Evolutionary conservation across 35 echinoderm and acorn worm genomes (phyloP), one percentile per base, ranked within the genome.

Genomic region (Patiria miniata): DNA sequence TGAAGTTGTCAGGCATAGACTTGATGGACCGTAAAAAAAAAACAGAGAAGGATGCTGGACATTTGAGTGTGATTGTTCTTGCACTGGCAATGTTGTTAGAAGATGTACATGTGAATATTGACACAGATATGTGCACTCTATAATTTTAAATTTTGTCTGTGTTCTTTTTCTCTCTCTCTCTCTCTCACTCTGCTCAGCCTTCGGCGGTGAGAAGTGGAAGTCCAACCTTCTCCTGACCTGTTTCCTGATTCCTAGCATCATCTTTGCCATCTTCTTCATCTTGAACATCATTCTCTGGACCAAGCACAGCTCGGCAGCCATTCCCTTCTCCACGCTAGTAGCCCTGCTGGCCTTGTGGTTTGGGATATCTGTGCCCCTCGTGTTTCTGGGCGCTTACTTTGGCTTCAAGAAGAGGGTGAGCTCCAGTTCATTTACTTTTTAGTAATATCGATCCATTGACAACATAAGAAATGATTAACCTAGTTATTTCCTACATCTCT

Each of bases 201-300:
- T 99, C 85, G 93, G 93, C 78, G 96, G 96, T 68, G 96, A 99
- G 79, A 89, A 86, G 26, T 99, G 96, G 96, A 99, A 99, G 89
- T 94, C 96, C 60, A 99, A 99, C 52, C 92, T 99, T 0, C 15
- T 99, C 40, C 78, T 94, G 61, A 99, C 92, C 44, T 81, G 89
- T 65, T 94, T 98, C 90, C 68, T 99, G 30, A 90, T 99, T 40
- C 96, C 96, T 15, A 89, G 96, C 19, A 90, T 93, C 42, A 84
- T 99, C 53, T 99, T 99, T 78, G 77, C 37, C 39, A 82, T 83
- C 54, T 94, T 99, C 87, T 95, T 99, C 61, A 42, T 90, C 79
- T 78, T 99, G 12, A 99, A 99, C 80, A 80, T 94, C 9, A 36
- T 99, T 9, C 90, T 99, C n/a, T 99, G 96, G 96, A 87, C 80